Percentiles rank a stretch among this genome's conserved stretches.
These are phyloP conservation scores for Novumbra hubbsi DNA, from an alignment of 2,797 vertebrate species.

Conservation along the genomic window DNA sequence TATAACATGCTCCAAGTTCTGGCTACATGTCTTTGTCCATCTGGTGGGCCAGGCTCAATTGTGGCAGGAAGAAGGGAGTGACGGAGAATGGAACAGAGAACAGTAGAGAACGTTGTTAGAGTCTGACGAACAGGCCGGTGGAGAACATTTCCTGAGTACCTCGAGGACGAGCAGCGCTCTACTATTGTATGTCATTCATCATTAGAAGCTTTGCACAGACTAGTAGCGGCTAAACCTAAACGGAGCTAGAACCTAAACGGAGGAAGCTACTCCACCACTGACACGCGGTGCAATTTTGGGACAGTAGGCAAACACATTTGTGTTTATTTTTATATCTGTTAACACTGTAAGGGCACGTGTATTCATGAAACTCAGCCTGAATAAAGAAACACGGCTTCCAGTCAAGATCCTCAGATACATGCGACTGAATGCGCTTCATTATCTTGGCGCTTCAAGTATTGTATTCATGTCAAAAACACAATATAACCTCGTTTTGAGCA, in stretches of 20 bases:
- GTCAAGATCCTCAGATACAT: background rate
- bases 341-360: background rate
- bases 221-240: background rate
- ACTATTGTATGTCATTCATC: conserved; percentile 27
- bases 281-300: background rate
- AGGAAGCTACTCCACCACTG: background rate
- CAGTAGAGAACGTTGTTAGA: conserved; percentile 51
- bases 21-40: background rate
- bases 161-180: conserved; percentile 48
- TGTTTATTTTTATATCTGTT: background rate
- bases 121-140: conserved; percentile 52
- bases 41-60: background rate
- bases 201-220: background rate
- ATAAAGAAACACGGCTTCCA: background rate
- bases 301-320: background rate
- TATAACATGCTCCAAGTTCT: background rate
- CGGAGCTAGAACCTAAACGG: background rate
- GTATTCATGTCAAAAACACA: no score
- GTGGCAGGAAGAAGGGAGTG: background rate
- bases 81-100: conserved; percentile 26
- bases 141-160: conserved; percentile 44
- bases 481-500: no score
- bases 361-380: background rate
- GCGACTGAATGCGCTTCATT: background rate
- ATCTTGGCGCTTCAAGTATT: no score